Evolutionary conservation across 2,113 vertebrate genomes (phyloP).

Genomic region (Pachypanchax playfairii): DNA sequence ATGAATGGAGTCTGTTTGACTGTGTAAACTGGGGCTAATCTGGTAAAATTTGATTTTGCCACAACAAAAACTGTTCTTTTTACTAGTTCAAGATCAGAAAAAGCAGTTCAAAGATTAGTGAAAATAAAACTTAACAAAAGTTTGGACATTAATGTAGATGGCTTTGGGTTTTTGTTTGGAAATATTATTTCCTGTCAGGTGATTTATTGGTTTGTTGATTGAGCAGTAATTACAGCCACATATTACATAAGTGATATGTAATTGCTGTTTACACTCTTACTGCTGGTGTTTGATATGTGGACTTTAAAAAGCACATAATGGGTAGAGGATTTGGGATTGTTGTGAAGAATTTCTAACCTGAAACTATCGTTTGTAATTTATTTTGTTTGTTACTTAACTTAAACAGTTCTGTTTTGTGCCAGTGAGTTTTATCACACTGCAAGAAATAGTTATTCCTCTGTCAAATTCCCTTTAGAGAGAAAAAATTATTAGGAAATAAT

Average conservation of each 20-base stretch:
- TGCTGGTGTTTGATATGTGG: background rate
- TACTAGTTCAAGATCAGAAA: too few relatives aligned
- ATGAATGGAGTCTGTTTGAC: background rate
- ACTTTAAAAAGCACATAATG: background rate
- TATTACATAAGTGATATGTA: constrained; percentile 3
- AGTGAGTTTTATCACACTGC: background rate
- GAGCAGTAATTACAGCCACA: constrained; percentile 13
- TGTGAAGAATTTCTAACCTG: too few relatives aligned
- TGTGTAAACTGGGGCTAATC: background rate
- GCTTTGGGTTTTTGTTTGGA: too few relatives aligned
- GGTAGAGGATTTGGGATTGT: background rate
- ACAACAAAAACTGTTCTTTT: background rate
- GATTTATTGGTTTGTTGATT: constrained; percentile 10
- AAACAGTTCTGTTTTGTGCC: background rate
- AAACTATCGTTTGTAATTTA: background rate
- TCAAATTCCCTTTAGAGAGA: background rate
- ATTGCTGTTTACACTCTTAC: background rate
- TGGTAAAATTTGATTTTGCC: too few relatives aligned
- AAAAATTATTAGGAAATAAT: background rate
- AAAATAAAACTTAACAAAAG: too few relatives aligned
- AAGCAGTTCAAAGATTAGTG: too few relatives aligned
- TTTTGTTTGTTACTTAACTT: background rate
- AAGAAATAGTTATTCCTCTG: background rate
- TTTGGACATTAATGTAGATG: too few relatives aligned
- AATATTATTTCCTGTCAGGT: background rate